Evolutionary conservation across 2,888 invertebrate genomes (phyloP).

Genomic region (Melitaea athalia): DNA sequence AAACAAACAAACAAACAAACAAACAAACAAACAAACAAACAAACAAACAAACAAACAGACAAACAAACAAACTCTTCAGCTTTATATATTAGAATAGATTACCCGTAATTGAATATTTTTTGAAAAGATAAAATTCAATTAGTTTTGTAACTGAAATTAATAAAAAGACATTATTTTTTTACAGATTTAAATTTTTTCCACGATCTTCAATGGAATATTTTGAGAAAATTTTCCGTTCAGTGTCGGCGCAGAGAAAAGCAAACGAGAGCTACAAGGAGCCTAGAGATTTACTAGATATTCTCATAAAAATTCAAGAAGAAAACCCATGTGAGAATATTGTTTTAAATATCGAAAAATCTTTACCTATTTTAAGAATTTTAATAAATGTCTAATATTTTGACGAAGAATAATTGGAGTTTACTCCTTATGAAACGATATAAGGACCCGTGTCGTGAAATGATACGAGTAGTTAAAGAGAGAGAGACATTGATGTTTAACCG

Average conservation of each 20-base stretch:
- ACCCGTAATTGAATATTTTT: not conserved
- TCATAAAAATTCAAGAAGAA: conserved; percentile 57
- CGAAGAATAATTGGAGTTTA: not conserved
- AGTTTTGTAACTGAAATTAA: not conserved
- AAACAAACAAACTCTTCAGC: too few relatives aligned
- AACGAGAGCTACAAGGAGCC: conserved; percentile 42
- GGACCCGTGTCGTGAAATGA: too few relatives aligned
- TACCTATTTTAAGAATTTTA: not conserved
- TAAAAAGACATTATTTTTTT: not conserved
- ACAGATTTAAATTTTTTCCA: conserved; percentile 61
- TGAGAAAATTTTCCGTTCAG: conserved; percentile 45
- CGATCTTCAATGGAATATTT: conserved; percentile 50
- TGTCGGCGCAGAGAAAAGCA: conserved; percentile 51
- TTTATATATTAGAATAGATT: too few relatives aligned
- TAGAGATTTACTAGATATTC: conserved; percentile 57
- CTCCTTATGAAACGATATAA: too few relatives aligned
- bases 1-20: too few relatives aligned
- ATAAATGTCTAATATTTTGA: not conserved
- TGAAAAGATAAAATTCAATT: not conserved
- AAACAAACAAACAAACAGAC: too few relatives aligned
- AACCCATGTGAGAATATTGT: conserved; percentile 32
- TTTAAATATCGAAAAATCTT: not conserved
- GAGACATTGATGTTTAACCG: too few relatives aligned
- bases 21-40: too few relatives aligned
- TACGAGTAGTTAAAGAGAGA: too few relatives aligned